Evolutionary conservation across 2,888 invertebrate species (phyloP).

Genomic region (Acanthosepion pharaonis): DNA sequence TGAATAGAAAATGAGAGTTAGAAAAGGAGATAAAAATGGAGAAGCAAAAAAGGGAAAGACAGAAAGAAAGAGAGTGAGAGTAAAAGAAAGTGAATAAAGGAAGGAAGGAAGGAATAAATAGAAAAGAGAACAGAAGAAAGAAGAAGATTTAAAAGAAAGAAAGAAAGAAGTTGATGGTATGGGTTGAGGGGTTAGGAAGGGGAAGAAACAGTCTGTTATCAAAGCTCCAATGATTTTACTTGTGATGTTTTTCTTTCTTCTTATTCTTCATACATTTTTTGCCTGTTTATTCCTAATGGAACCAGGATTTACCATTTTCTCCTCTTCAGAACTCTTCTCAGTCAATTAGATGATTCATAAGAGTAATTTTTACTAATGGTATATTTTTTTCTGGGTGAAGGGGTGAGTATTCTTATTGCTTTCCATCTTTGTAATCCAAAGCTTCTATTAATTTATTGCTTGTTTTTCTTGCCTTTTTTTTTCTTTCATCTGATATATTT

Average conservation of each 20-base stretch:
- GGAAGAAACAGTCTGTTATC: not conserved
- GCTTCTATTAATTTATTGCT: not conserved
- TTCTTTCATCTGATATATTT: not conserved
- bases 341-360: constrained; percentile 33
- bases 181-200: not conserved
- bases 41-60: not conserved
- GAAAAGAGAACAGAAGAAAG: no score
- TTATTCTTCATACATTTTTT: not conserved
- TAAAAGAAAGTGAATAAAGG: not conserved
- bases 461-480: not conserved
- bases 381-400: not conserved
- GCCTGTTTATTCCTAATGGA: not conserved
- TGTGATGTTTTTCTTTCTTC: not conserved
- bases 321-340: constrained; percentile 33
- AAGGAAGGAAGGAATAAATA: no score
- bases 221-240: constrained; percentile 1
- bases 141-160: not conserved
- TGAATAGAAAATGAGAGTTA: no score
- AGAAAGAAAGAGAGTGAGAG: not conserved
- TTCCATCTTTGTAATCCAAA: no score
- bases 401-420: no score
- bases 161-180: not conserved
- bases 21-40: not conserved
- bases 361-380: constrained; percentile 16
- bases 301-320: constrained; percentile 33